These are phyloP conservation scores for Eupsilia transversa DNA, from an alignment of 2,888 invertebrate genomes.

Conservation along the genomic window DNA sequence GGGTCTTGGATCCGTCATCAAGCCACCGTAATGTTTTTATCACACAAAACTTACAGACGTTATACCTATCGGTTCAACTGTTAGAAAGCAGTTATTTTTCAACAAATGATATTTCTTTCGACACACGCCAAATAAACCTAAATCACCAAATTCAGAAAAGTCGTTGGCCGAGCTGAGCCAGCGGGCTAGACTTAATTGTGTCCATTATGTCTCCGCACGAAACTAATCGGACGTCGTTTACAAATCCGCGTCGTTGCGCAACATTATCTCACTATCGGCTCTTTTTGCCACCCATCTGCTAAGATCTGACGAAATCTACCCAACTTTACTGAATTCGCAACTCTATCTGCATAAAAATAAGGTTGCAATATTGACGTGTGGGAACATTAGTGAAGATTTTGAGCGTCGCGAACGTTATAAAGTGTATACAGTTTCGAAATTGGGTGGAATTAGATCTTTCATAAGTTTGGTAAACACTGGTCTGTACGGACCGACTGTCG, in stretches of 20 bases:
- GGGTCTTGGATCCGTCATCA: not conserved
- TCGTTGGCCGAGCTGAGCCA: not conserved
- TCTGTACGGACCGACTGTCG: slow-evolving; percentile 15
- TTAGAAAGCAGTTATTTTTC: not conserved
- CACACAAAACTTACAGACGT: not conserved
- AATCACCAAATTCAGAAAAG: not conserved
- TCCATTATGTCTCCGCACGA: not conserved
- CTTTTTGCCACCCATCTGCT: slow-evolving; percentile 62
- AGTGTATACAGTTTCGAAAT: slow-evolving; percentile 55
- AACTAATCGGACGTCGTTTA: slow-evolving; percentile 38
- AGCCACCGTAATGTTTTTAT: not conserved
- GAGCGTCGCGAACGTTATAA: slow-evolving; percentile 39
- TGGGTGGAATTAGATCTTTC: slow-evolving; percentile 57
- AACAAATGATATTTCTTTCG: not conserved
- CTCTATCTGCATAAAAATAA: slow-evolving; percentile 29
- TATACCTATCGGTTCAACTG: no score
- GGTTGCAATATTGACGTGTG: slow-evolving; percentile 29
- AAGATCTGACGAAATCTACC: slow-evolving; percentile 38
- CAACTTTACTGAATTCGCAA: slow-evolving; percentile 33
- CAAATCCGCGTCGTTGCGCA: slow-evolving; percentile 47
- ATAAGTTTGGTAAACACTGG: slow-evolving; percentile 49
- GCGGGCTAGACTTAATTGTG: not conserved
- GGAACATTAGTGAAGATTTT: slow-evolving; percentile 26
- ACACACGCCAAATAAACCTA: not conserved
- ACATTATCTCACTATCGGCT: slow-evolving; percentile 52